These are phyloP conservation scores for Timandra comae DNA, from an alignment of 2,888 invertebrate genomes.

Conservation along the genomic window DNA sequence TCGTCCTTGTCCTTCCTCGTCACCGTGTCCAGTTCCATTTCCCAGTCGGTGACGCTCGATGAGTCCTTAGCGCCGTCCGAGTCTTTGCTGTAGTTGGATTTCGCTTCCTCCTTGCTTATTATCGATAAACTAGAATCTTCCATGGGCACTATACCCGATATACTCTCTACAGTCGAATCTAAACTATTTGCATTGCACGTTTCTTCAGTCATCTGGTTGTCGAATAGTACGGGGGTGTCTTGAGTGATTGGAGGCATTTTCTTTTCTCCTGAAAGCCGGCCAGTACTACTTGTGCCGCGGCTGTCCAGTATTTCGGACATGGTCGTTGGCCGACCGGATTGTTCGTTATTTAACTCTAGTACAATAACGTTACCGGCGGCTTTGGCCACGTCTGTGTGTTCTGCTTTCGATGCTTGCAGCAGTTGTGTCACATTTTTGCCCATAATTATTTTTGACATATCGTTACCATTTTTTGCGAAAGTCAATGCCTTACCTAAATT, in stretches of 20 bases:
- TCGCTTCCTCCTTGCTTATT: slow-evolving; percentile 42
- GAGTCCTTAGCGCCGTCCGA: slow-evolving; percentile 52
- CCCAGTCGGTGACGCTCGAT: slow-evolving; percentile 76
- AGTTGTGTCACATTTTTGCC: slow-evolving; percentile 70
- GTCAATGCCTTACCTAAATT: slow-evolving; percentile 67
- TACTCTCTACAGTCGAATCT: slow-evolving; percentile 59
- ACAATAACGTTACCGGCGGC: slow-evolving; percentile 65
- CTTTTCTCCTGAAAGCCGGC: slow-evolving; percentile 37
- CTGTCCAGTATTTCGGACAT: slow-evolving; percentile 69
- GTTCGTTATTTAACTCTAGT: slow-evolving; percentile 67
- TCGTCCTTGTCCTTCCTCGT: slow-evolving; percentile 60
- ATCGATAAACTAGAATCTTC: slow-evolving; percentile 42
- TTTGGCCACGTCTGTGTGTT: slow-evolving; percentile 51
- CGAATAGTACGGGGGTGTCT: slow-evolving; percentile 76
- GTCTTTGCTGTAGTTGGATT: slow-evolving; percentile 45
- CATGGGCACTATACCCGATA: slow-evolving; percentile 51
- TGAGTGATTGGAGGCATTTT: slow-evolving; percentile 62
- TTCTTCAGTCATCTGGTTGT: slow-evolving; percentile 54
- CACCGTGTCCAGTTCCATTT: slow-evolving; percentile 77
- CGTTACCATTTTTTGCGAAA: slow-evolving; percentile 65
- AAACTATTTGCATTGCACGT: slow-evolving; percentile 60
- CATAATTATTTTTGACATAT: slow-evolving; percentile 72
- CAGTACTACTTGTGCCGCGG: slow-evolving; percentile 30
- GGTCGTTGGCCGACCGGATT: slow-evolving; percentile 59
- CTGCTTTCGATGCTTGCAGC: slow-evolving; percentile 57